These are phyloP conservation scores for Parotia lawesii DNA, from an alignment of 2,113 vertebrate species.

Conservation along the genomic window DNA sequence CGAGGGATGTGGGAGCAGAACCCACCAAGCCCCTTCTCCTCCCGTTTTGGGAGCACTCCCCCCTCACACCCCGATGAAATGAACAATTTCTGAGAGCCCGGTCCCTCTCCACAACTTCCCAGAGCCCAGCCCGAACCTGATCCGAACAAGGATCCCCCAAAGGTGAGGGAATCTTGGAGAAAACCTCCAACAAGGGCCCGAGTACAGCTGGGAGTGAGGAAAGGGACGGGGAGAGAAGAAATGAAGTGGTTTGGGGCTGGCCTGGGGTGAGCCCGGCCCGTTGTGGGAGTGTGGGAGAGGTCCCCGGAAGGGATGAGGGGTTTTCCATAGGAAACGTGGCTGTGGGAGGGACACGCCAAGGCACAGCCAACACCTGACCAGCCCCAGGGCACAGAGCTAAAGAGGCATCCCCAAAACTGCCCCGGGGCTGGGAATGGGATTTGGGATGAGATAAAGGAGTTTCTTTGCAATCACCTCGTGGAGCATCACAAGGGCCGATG, in stretches of 20 bases:
- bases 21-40: not conserved
- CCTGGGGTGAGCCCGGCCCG: fast-evolving
- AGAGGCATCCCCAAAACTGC: not conserved
- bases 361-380: fast-evolving
- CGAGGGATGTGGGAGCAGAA: not conserved
- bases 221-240: not conserved
- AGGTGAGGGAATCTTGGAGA: not conserved
- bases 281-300: fast-evolving
- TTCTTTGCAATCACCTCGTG: not conserved
- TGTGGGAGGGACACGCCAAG: not conserved
- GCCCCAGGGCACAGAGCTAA: fast-evolving
- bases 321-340: fast-evolving
- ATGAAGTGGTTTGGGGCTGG: fast-evolving
- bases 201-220: not conserved
- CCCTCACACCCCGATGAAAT: not conserved
- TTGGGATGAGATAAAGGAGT: not conserved
- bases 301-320: fast-evolving
- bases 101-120: not conserved
- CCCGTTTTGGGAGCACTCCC: not conserved
- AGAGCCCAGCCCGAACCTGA: not conserved
- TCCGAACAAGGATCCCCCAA: not conserved
- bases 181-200: fast-evolving
- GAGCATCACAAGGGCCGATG: not conserved
- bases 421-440: not conserved
- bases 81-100: not conserved